Percentiles rank a stretch among this genome's conserved stretches.
Evolutionary conservation across 2,797 vertebrate genomes (phyloP).

Genomic region (Neostethus bicornis): DNA sequence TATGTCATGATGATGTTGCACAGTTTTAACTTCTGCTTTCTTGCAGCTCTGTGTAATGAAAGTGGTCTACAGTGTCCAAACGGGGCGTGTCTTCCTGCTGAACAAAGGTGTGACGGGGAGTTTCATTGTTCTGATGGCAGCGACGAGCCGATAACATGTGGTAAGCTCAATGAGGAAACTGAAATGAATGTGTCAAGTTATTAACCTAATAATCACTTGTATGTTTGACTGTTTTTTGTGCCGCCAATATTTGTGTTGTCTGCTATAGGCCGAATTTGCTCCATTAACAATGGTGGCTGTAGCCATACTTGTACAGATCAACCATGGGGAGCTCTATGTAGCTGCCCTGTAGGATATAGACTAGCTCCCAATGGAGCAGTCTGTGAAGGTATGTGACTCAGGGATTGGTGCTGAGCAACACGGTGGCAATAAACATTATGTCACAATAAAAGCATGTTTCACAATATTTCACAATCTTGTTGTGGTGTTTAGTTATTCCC

Average conservation of each 20-base stretch:
- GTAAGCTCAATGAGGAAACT: conserved; percentile 15
- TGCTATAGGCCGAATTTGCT: conserved; percentile 79
- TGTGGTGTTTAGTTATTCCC: too few species aligned
- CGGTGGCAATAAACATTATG: too few species aligned
- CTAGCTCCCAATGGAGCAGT: conserved; percentile 73
- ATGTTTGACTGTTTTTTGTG: neutral
- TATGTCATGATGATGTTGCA: too few species aligned
- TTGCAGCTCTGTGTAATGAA: conserved; percentile 60
- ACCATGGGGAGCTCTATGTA: conserved; percentile 82
- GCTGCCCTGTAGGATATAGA: conserved; percentile 80
- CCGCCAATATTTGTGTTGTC: neutral
- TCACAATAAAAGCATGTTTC: too few species aligned
- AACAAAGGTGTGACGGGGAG: conserved; percentile 80
- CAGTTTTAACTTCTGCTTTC: too few species aligned
- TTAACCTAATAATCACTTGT: neutral
- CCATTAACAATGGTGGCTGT: conserved; percentile 83
- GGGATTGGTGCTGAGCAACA: too few species aligned
- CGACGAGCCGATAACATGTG: conserved; percentile 84
- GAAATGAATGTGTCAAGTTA: too few species aligned
- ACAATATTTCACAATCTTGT: too few species aligned
- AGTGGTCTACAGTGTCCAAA: conserved; percentile 75
- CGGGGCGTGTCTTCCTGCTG: conserved; percentile 79
- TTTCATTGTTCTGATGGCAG: conserved; percentile 84
- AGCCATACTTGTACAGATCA: conserved; percentile 79
- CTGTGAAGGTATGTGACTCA: conserved; percentile 83